Evolutionary conservation across 2,888 invertebrate species (phyloP).

Genomic region (Eurois occulta): DNA sequence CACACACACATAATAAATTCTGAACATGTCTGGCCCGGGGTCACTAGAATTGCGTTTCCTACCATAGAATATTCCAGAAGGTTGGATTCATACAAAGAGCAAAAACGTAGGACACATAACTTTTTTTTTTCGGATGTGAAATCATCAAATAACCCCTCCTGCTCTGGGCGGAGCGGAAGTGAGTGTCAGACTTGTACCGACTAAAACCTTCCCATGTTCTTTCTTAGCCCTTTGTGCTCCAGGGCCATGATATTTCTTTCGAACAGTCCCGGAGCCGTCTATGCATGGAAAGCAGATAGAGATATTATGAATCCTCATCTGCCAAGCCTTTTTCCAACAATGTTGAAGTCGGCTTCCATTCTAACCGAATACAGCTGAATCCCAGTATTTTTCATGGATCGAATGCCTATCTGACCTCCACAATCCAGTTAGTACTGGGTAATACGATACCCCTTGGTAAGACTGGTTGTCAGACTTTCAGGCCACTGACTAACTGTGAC

Average conservation of each 20-base stretch:
- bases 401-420: not conserved
- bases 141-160: too few relatives aligned
- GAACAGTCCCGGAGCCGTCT: too few relatives aligned
- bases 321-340: not conserved
- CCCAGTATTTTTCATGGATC: not conserved
- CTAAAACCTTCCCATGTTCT: too few relatives aligned
- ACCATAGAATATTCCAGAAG: not conserved
- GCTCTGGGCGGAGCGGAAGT: too few relatives aligned
- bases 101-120: not conserved
- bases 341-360: not conserved
- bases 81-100: not conserved
- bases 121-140: too few relatives aligned
- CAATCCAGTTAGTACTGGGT: not conserved
- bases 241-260: too few relatives aligned
- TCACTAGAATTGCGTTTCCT: conserved; percentile 23
- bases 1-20: conserved; percentile 52
- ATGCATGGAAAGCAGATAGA: not conserved
- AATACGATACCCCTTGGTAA: not conserved
- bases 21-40: conserved; percentile 38
- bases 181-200: too few relatives aligned
- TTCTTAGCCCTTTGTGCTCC: too few relatives aligned
- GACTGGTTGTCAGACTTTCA: not conserved
- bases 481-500: not conserved
- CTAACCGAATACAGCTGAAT: not conserved
- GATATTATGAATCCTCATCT: not conserved